Percentiles rank a stretch among this genome's conserved stretches.
These are phyloP conservation scores for Stramonita haemastoma DNA, from an alignment of 2,888 invertebrate genomes.

Conservation along the genomic window DNA sequence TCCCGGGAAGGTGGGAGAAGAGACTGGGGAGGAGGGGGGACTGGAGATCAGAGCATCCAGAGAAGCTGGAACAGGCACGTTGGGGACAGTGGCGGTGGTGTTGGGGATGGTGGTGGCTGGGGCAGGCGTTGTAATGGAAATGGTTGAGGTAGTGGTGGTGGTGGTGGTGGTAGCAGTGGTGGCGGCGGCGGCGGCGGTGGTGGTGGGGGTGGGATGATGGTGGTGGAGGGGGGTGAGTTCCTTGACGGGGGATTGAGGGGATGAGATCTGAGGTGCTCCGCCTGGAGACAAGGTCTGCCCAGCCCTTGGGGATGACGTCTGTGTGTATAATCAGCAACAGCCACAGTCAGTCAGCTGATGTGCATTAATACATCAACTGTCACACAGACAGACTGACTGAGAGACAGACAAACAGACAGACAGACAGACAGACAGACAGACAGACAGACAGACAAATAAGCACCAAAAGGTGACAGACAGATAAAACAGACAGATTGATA, in stretches of 20 bases:
- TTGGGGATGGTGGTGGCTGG: background rate
- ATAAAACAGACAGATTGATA: no score
- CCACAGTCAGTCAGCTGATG: background rate
- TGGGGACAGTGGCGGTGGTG: background rate
- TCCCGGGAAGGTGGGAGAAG: background rate
- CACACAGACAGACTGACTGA: background rate
- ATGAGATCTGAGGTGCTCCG: background rate
- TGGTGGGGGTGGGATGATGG: background rate
- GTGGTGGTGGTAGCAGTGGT: background rate
- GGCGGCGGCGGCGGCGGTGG: background rate
- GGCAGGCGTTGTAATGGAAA: background rate
- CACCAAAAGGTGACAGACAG: no score
- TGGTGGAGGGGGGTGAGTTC: background rate
- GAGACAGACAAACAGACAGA: background rate
- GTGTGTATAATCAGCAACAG: background rate
- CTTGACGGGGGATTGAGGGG: background rate
- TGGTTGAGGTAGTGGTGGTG: background rate
- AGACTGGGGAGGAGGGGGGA: background rate
- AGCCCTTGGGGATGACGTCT: background rate
- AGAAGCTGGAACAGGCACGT: no score
- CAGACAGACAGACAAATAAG: background rate
- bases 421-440: background rate
- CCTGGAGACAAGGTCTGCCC: background rate
- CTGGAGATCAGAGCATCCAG: background rate
- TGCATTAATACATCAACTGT: background rate